These are phyloP conservation scores for Drosophila mercatorum DNA, from an alignment of 2,888 invertebrate species.

Conservation along the genomic window DNA sequence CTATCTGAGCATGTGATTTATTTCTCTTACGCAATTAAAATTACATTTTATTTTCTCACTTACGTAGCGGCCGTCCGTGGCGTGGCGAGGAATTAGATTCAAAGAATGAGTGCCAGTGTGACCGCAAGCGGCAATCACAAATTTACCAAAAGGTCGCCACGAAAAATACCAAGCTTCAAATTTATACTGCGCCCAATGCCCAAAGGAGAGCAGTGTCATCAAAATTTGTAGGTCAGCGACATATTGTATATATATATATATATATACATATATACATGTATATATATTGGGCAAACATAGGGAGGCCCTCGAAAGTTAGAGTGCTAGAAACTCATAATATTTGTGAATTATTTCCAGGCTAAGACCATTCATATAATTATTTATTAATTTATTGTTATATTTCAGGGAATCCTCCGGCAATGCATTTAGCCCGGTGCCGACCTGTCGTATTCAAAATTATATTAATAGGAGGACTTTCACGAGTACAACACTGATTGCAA, in stretches of 20 bases:
- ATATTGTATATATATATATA: not conserved
- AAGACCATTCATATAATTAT: too few relatives aligned
- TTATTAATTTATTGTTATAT: too few relatives aligned
- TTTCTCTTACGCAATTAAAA: conserved; percentile 50
- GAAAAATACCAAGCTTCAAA: conserved; percentile 16
- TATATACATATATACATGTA: too few relatives aligned
- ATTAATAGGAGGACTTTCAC: too few relatives aligned
- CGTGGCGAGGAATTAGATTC: conserved; percentile 48
- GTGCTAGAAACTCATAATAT: not conserved
- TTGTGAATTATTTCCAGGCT: too few relatives aligned
- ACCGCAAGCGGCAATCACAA: conserved; percentile 11
- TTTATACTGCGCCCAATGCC: too few relatives aligned
- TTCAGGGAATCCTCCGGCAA: too few relatives aligned
- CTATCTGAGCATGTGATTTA: conserved; percentile 44
- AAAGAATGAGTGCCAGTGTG: conserved; percentile 50
- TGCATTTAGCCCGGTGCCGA: too few relatives aligned
- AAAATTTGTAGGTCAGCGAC: not conserved
- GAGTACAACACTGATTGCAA: too few relatives aligned
- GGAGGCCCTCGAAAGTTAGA: not conserved
- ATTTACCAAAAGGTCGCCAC: conserved; percentile 7
- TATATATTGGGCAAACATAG: too few relatives aligned
- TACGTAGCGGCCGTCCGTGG: conserved; percentile 42
- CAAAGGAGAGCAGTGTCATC: not conserved
- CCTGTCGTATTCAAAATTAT: too few relatives aligned
- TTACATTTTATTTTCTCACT: conserved; percentile 26